Evolutionary conservation across 2,113 vertebrate genomes (phyloP).

Genomic region (Planiliza haematocheilus): DNA sequence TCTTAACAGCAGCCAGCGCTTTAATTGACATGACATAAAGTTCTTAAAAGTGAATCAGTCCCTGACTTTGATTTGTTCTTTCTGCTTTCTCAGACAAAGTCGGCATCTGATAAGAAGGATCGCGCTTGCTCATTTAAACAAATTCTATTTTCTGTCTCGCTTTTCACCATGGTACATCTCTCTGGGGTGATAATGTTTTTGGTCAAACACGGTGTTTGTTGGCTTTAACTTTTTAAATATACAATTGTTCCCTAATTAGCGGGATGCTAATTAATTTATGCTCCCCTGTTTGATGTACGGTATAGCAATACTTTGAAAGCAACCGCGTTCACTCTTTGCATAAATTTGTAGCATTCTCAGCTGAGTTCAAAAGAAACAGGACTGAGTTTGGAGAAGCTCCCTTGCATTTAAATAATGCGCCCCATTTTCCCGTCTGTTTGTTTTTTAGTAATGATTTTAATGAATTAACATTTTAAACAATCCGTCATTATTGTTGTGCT

Average conservation of each 20-base stretch:
- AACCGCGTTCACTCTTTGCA: constrained; percentile 69
- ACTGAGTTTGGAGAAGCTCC: constrained; percentile 72
- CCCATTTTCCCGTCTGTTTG: constrained; percentile 80
- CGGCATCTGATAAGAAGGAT: constrained; percentile 4
- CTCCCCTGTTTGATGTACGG: constrained; percentile 81
- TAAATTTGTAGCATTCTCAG: constrained; percentile 81
- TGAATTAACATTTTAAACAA: constrained; percentile 86
- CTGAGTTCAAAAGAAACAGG: constrained; percentile 84
- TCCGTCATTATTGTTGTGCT: constrained; percentile 80
- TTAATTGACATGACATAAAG: constrained; percentile 23
- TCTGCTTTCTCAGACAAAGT: constrained; percentile 27
- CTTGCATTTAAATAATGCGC: constrained; percentile 83
- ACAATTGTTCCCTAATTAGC: constrained; percentile 85
- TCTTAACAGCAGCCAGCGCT: neutral
- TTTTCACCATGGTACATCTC: constrained; percentile 50
- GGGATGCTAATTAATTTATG: constrained; percentile 80
- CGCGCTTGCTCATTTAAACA: constrained; percentile 55
- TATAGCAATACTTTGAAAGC: constrained; percentile 81
- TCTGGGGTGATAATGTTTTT: constrained; percentile 77
- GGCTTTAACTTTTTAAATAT: constrained; percentile 84
- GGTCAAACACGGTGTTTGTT: constrained; percentile 77
- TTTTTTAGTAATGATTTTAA: constrained; percentile 80
- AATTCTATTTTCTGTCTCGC: constrained; percentile 57
- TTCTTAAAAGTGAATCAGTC: constrained; percentile 27
- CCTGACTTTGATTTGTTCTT: constrained; percentile 33